Evolutionary conservation across 2,888 invertebrate species (phyloP).

Genomic region (Spatulosminthurus flaviceps): DNA sequence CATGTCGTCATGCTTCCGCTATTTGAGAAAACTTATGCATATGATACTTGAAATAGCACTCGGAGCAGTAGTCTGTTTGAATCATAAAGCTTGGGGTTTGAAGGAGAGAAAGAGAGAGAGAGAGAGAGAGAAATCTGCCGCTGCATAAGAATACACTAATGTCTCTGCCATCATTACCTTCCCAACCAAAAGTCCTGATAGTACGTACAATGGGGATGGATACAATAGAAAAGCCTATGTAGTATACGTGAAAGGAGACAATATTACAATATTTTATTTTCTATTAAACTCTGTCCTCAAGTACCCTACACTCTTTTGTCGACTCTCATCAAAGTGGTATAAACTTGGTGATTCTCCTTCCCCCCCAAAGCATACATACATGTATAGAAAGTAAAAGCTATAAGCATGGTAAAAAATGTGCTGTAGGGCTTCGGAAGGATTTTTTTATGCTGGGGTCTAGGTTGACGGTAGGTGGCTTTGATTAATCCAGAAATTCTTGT

Average conservation of each 20-base stretch:
- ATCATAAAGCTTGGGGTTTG: neutral
- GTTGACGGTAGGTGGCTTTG: neutral
- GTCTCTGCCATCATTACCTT: too few relatives aligned
- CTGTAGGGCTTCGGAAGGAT: too few relatives aligned
- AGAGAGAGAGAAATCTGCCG: too few relatives aligned
- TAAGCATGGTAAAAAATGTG: too few relatives aligned
- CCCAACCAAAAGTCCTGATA: too few relatives aligned
- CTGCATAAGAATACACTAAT: too few relatives aligned
- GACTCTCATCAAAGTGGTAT: neutral
- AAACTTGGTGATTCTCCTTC: neutral
- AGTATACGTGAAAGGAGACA: slow-evolving; percentile 16
- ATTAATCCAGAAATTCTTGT: neutral
- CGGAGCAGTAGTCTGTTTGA: neutral
- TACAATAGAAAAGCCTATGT: neutral
- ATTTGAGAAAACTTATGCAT: slow-evolving; percentile 21
- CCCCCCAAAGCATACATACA: too few relatives aligned
- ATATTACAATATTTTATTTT: slow-evolving; percentile 35
- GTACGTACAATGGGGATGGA: too few relatives aligned
- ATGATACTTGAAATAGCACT: slow-evolving; percentile 13
- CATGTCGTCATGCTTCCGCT: slow-evolving; percentile 41
- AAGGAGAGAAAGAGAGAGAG: too few relatives aligned
- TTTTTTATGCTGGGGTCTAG: neutral
- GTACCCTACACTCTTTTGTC: neutral
- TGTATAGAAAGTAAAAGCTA: too few relatives aligned
- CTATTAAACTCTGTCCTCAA: slow-evolving; percentile 29